These are phyloP conservation scores for Percina caprodes DNA, from an alignment of 2,113 vertebrate species.

Conservation along the genomic window DNA sequence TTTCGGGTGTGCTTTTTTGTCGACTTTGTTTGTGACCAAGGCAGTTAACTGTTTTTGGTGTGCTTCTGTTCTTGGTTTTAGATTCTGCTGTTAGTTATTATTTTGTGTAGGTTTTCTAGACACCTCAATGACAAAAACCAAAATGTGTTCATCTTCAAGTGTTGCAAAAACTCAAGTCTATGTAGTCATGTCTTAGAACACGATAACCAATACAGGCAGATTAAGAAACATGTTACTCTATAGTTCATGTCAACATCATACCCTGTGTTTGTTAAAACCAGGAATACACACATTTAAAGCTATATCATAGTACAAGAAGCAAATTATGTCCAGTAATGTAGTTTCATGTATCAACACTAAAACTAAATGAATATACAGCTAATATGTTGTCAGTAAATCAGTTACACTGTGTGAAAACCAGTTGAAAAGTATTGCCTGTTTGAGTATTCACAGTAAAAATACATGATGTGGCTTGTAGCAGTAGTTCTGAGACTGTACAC, in stretches of 20 bases:
- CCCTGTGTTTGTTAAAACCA: neutral
- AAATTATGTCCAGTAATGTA: neutral
- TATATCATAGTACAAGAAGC: neutral
- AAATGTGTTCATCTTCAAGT: neutral
- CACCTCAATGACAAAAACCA: conserved; percentile 6
- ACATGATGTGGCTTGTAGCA: neutral
- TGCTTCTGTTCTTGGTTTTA: conserved; percentile 16
- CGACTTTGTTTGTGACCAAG: neutral
- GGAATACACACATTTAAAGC: neutral
- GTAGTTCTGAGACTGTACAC: neutral
- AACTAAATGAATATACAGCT: neutral
- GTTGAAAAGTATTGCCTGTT: neutral
- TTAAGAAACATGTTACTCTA: neutral
- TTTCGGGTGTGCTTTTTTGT: neutral
- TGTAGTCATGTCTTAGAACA: neutral
- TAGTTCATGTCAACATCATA: neutral
- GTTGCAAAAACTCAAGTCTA: neutral
- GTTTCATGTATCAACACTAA: neutral
- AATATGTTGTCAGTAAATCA: neutral
- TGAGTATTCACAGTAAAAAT: neutral
- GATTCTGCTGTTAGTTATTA: conserved; percentile 1
- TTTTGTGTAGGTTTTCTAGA: conserved; percentile 1
- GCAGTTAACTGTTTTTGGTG: neutral
- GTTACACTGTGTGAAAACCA: neutral
- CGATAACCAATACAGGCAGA: neutral